Base-by-base conservation (phyloP, 2,113 vertebrate species). In the Himantopus leucocephalus region DNA sequence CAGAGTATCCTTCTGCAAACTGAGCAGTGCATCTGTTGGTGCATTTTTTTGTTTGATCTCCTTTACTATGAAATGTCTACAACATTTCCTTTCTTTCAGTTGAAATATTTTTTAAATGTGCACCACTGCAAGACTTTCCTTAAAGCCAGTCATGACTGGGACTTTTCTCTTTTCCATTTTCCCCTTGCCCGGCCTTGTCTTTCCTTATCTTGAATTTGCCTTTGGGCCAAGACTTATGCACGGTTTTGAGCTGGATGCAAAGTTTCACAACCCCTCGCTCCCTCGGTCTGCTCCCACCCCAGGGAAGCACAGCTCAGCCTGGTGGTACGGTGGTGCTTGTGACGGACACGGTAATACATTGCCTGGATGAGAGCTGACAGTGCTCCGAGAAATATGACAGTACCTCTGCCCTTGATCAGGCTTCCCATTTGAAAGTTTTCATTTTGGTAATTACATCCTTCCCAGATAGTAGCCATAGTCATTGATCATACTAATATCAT, bases 381-480 rank as follows among this genome's bases (percentile, higher is more conserved):
- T 68, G 47, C 73, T 91, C 27, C 39, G 78, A 96, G 92, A 98
- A 97, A 92, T 96, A 88, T 79, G 78, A 73, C 76, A 83, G 47
- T 59, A 73, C 94, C 86, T 95, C 92, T 96, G 95, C 91, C 88
- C 94, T 97, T 97, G 74, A 85, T 93, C 90, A 92, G 83, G 53
- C 47, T 84, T 94, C 48, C 74, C 84, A 89, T 95, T 94, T 88
- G 72, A 75, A 97, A 96, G 82, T 94, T 96, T 97, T 95, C 92
- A 95, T 95, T 96, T 92, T 96, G 89, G 90, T 98, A 93, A 96
- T 98, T 94, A 90, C 90, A 95, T 96, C 97, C 95, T 96, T 87
- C 93, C 78, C 71, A 79, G 92, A 94, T 79, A 82, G 77, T 10
- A 85, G 85, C 76, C 22, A 1, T 72, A 74, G 86, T 92, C 88